A percentile compares a stretch with the other conserved stretches of the same genome.
Conservation (phyloP, 1,140 invertebrate genomes). For the Varroa destructor region DNA sequence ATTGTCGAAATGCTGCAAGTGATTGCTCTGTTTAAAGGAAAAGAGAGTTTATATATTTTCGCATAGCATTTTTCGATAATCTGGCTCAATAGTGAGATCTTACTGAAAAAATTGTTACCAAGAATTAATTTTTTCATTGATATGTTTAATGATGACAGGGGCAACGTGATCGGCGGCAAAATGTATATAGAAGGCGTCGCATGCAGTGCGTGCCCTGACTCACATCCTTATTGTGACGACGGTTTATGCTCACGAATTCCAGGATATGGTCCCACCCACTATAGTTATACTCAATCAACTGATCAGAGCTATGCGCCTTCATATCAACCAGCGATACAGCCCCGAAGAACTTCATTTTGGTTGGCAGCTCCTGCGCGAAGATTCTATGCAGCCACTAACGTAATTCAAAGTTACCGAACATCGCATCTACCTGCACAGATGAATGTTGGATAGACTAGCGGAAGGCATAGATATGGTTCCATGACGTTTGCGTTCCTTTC, state of each 20-base stretch:
- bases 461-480: too few species aligned
- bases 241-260: constrained; percentile 3
- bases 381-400: neutral
- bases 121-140: too few species aligned
- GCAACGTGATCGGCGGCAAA: neutral
- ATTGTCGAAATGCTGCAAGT: too few species aligned
- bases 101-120: too few species aligned
- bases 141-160: neutral
- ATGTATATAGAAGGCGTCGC: constrained; percentile 14
- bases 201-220: constrained; percentile 11
- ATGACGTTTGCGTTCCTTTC: too few species aligned
- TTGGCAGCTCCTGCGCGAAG: neutral
- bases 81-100: too few species aligned
- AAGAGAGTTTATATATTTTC: too few species aligned
- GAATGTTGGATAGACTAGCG: too few species aligned
- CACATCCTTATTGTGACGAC: constrained; percentile 12
- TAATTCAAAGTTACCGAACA: too few species aligned
- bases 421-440: too few species aligned
- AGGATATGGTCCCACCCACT: neutral
- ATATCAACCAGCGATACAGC: neutral
- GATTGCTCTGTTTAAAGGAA: too few species aligned
- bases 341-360: neutral
- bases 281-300: neutral
- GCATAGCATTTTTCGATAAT: too few species aligned
- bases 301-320: neutral